Base-by-base conservation (phyloP, 2,888 invertebrate genomes). In the Bimastos eiseni region DNA sequence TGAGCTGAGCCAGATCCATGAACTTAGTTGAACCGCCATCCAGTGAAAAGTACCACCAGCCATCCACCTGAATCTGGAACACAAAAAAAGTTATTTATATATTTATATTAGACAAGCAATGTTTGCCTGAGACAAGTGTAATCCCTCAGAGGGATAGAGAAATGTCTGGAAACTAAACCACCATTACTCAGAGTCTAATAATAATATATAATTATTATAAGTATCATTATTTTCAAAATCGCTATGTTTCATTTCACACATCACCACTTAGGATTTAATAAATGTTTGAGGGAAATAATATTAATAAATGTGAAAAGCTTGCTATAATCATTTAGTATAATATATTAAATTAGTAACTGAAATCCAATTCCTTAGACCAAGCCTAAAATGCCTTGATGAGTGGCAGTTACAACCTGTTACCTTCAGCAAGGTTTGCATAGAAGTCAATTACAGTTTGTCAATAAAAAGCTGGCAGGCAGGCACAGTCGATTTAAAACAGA, bases 11-110 rank as follows among this genome's bases (percentile, higher is more conserved):
- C 89, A 96, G 95, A 93, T 96, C 96, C 94, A 96, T 96, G 94
- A 96, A 96, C 93, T 96, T 96, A 89, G 96, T 96, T 88, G 95
- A 95, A n/a, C 96, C 96, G 92, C 95, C 96, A 95, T 96, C 96
- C 92, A 96, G 94, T 1, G 96, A 96, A 94, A 96, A 96, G 92
- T 95, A 96, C 91, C 83, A 38, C 89, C 90, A 83, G 21, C 90
- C 91, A 36, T 92, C 91, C 21, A 49, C 55, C 83, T 92, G 90
- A 24, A 92, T 21, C 92, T 92, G 90, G n/a, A 37, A 90, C 6
- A 21, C 84, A n/a, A 86, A 33, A 89, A 88, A 55, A 4, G 30
- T 2, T 55, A 11, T 30, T 55, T 44, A 44, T 6, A 11, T 41
- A 41, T 44, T 44, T 19, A 44, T 44, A 44, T 11, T 15, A 44